Base-by-base conservation (phyloP, 2,888 invertebrate species). In the Oscheius sp. region DNA sequence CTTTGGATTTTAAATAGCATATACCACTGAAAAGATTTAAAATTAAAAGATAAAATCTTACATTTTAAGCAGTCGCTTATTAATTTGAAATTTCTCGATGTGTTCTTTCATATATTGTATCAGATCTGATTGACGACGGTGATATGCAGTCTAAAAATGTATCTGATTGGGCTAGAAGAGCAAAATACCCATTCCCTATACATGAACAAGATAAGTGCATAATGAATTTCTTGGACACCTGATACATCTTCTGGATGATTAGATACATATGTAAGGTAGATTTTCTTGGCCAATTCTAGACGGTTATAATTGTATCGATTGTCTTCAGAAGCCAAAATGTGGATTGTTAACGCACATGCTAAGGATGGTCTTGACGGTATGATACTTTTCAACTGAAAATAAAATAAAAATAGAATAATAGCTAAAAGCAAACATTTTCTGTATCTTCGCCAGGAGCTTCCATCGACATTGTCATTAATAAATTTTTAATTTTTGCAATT, bases 101-200 rank as follows among this genome's bases (percentile, higher is more conserved):
- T 61, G 42, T 12, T 2, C 8, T 4, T 20, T 10, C 6, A 61
- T 27, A 15, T 23, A 15, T 29, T 23, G 12, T 10, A 45, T 31
- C 12, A 61, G 20, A 25, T 15, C 6, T 3, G 25, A 27, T 15
- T 27, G 20, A 15, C 29, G 15, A 4, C 29, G 23, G 15, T 45
- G 61, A n/a, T 27, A 25, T 42, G 8, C 27, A n/a, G 10, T 23
- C 61, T 61, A 25, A 27, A 42, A 29, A 17, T 17, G 27, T 1
- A 17, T 5, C 3, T 39, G 2, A 31, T 5, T 5, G 6, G 45
- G 17, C 10, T 17, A 3, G 2, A 27, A 5, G 27, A 27, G n/a
- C n/a, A n/a, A n/a, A 10, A 29, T 25, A 61, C 61, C 61, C 61
- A 61, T 45, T 61, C 29, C 20, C 31, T n/a, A 10, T 45, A 25